phyloP scores from a whole-genome alignment of 2,113 vertebrate species.

The Phylloscopus trochilus region DNA sequence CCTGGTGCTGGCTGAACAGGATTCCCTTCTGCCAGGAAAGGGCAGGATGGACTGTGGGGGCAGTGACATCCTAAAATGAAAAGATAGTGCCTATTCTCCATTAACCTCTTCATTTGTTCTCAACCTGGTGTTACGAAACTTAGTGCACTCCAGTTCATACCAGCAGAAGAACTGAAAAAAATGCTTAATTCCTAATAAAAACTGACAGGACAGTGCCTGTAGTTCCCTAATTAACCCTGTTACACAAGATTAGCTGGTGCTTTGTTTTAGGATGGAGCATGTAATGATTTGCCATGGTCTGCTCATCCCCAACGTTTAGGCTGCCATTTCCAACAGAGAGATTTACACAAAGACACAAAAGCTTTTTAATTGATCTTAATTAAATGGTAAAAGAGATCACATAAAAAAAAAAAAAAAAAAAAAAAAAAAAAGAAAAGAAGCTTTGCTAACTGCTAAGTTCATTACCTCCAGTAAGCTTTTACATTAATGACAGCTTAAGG shows the following conservation, averaged over 20 bases:
- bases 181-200: not conserved
- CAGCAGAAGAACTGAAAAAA: not conserved
- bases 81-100: not conserved
- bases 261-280: not conserved
- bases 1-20: not conserved
- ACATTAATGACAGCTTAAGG: not conserved
- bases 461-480: not conserved
- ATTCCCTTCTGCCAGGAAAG: slow-evolving; percentile 16
- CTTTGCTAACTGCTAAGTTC: not conserved
- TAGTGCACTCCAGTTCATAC: not conserved
- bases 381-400: not conserved
- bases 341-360: not conserved
- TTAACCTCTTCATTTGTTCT: not conserved
- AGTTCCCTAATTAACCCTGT: not conserved
- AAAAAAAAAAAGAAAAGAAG: too few relatives aligned
- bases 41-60: slow-evolving; percentile 32
- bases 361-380: slow-evolving; percentile 4
- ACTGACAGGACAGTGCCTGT: not conserved
- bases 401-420: not conserved
- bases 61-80: slow-evolving; percentile 20
- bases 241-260: not conserved
- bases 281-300: not conserved
- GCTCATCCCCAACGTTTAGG: not conserved
- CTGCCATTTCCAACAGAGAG: not conserved
- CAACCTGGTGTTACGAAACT: not conserved